Evolutionary conservation across 2,797 vertebrate genomes (phyloP), one percentile per base, ranked within the genome.

Genomic region (Pampus argenteus): DNA sequence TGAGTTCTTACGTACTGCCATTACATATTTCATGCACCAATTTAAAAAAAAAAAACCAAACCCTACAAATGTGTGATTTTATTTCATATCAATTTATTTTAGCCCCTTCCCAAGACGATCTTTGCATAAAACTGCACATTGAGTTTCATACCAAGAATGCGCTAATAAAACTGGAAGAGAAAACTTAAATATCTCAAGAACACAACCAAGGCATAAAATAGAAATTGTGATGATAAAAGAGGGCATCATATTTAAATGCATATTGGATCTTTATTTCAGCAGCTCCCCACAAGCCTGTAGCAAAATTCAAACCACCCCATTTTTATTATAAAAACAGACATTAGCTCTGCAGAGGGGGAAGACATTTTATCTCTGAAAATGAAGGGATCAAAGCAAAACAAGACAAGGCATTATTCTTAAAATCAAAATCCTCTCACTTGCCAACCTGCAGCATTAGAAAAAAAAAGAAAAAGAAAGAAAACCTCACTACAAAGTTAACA

Each of bases 401-500:
- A 52, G 67, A 42, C 14, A 64, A 18, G 44, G 18, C 4, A 2
- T 22, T 65, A 52, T 42, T 47, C 34, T 65, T 18, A 5, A 51
- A 28, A 70, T 40, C 14, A 25, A 57, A 78, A 77, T 52, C 36
- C 56, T n/a, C 36, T 49, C 34, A 44, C 71, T 76, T 20, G 84
- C 88, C 51, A 88, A 86, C 87, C 91, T 90, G 90, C 90, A 91
- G 90, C 89, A 85, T 74, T 34, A 26, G 38, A 59, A 66, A 68
- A 55, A 73, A n/a, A n/a, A n/a, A n/a, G n/a, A n/a, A n/a, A n/a
- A n/a, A n/a, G n/a, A n/a, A n/a, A n/a, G n/a, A n/a, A n/a, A 79
- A 69, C 76, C 55, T 79, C 75, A 83, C 83, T 87, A 84, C 83
- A 59, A 78, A 87, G 79, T 77, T 66, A 80, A 86, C 86, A 86